These are phyloP conservation scores for Tympanuchus pallidicinctus DNA, from an alignment of 2,113 vertebrate species.

Conservation along the genomic window DNA sequence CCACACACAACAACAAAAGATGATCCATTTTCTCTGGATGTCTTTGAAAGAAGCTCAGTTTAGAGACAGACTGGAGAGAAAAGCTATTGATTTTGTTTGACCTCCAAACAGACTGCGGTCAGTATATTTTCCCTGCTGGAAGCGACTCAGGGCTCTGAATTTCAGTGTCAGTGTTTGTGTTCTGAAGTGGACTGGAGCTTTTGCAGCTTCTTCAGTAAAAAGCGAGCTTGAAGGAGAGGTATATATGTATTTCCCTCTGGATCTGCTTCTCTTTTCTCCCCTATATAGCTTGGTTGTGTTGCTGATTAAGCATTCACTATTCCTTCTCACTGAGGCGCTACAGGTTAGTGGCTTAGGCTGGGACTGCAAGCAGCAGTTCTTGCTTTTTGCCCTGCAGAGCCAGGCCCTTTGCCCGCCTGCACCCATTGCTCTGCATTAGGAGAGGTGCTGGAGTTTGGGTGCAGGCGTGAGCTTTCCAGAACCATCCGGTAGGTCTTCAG, in stretches of 20 bases:
- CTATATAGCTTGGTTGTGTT: fast-evolving
- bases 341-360: background rate
- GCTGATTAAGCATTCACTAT: background rate
- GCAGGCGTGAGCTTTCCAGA: background rate
- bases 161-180: conserved; percentile 41
- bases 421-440: background rate
- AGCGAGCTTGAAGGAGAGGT: conserved; percentile 14
- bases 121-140: conserved; percentile 59
- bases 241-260: background rate
- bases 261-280: background rate
- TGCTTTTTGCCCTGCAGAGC: background rate
- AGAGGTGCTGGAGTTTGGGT: background rate
- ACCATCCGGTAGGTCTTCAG: background rate
- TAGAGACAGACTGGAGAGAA: conserved; percentile 64
- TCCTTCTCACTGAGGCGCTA: background rate
- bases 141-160: conserved; percentile 52
- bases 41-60: conserved; percentile 63
- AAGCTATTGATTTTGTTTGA: conserved; percentile 73
- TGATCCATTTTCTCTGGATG: conserved; percentile 47
- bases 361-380: background rate
- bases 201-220: conserved; percentile 55
- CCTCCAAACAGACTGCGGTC: conserved; percentile 71
- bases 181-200: conserved; percentile 2
- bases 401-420: background rate
- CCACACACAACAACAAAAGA: conserved; percentile 53